phyloP scores from a whole-genome alignment of 2,888 invertebrate genomes.

The Pammene fasciana region DNA sequence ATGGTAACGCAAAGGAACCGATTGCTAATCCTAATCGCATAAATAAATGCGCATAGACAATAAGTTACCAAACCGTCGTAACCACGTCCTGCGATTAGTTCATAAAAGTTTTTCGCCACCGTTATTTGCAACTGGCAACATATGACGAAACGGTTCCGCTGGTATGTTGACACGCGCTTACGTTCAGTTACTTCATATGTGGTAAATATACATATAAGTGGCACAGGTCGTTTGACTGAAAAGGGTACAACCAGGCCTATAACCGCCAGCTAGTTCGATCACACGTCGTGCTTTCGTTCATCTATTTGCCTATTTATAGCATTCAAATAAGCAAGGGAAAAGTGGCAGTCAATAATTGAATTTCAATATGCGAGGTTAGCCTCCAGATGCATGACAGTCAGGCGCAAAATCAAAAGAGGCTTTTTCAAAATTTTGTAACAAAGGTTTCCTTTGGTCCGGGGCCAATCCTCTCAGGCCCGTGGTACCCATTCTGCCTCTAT shows the following conservation, averaged over 20 bases:
- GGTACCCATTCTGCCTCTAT: no score
- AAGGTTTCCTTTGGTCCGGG: no score
- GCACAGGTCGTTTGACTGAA: slow-evolving; percentile 49
- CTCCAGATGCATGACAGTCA: no score
- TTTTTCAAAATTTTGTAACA: no score
- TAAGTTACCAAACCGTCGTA: slow-evolving; percentile 38
- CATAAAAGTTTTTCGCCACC: slow-evolving; percentile 47
- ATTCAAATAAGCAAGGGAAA: no score
- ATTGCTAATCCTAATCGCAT: slow-evolving; percentile 11
- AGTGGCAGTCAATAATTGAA: no score
- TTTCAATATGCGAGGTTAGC: no score
- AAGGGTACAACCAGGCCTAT: slow-evolving; percentile 38
- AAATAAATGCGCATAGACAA: slow-evolving; percentile 36
- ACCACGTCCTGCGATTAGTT: slow-evolving; percentile 43
- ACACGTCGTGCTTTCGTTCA: no score
- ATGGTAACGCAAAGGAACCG: slow-evolving; percentile 12
- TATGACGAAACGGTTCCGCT: slow-evolving; percentile 73
- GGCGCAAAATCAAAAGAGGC: no score
- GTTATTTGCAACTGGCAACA: slow-evolving; percentile 63
- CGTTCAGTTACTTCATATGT: slow-evolving; percentile 68
- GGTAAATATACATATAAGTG: slow-evolving; percentile 75
- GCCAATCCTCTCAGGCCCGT: no score
- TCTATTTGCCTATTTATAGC: no score
- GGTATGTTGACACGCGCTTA: slow-evolving; percentile 69
- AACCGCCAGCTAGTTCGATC: no score